These are phyloP conservation scores for Riparia riparia DNA, from an alignment of 2,113 vertebrate species.

Conservation along the genomic window DNA sequence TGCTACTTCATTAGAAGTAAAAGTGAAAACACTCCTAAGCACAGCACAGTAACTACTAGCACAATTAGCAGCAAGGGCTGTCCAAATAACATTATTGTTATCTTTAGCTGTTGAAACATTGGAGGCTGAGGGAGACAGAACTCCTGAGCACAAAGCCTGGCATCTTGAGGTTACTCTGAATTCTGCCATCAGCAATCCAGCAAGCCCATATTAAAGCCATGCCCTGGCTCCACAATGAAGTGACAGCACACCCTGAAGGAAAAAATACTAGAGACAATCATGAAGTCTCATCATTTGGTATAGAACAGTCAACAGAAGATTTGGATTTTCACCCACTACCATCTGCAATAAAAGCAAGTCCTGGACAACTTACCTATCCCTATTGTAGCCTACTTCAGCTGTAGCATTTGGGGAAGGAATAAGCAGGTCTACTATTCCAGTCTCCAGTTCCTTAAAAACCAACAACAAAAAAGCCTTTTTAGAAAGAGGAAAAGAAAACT, in stretches of 20 bases:
- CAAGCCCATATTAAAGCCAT: background rate
- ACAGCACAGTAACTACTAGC: background rate
- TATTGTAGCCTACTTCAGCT: slow-evolving; percentile 88
- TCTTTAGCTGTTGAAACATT: background rate
- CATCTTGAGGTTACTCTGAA: background rate
- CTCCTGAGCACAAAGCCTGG: background rate
- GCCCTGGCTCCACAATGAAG: background rate
- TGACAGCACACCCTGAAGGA: background rate
- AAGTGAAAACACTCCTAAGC: background rate
- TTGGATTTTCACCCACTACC: background rate
- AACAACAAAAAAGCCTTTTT: background rate
- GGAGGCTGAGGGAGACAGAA: background rate
- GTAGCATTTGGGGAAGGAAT: slow-evolving; percentile 88
- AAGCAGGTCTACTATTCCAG: slow-evolving; percentile 84
- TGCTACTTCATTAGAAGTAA: background rate
- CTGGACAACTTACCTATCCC: slow-evolving; percentile 79
- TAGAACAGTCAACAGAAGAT: background rate
- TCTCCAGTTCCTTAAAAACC: slow-evolving; percentile 83
- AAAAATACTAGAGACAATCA: background rate
- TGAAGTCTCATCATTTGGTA: background rate
- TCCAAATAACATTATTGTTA: background rate
- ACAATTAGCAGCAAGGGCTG: background rate
- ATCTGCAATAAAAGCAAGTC: background rate
- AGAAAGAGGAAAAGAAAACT: background rate
- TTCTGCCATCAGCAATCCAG: background rate